Evolutionary conservation across 2,113 vertebrate species (phyloP).

Genomic region (Hiodon alosoides): DNA sequence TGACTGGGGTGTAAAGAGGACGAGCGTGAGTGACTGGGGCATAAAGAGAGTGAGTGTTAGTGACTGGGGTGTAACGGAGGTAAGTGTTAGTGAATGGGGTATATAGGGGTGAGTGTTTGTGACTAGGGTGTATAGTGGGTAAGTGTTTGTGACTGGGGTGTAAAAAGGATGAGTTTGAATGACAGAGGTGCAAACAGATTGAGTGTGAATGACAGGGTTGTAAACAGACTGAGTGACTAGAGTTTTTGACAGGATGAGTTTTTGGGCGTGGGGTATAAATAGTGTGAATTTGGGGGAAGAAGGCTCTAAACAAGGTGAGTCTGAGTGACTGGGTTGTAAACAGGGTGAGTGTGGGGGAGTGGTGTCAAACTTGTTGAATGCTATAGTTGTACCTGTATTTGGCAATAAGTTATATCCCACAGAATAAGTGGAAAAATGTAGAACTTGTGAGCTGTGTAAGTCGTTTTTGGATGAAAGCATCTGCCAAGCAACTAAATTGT

Average conservation of each 20-base stretch:
- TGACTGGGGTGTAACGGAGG: neutral
- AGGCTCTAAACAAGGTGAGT: neutral
- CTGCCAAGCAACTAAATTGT: too few species aligned
- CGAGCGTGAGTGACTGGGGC: too few species aligned
- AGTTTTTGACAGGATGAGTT: neutral
- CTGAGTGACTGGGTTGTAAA: neutral
- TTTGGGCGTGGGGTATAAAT: neutral
- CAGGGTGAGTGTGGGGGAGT: neutral
- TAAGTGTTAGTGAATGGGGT: neutral
- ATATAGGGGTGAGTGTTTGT: neutral
- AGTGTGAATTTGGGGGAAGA: neutral
- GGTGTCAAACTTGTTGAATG: too few species aligned
- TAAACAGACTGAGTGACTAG: neutral
- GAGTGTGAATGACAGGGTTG: too few species aligned
- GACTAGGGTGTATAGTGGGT: neutral
- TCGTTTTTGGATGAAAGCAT: neutral
- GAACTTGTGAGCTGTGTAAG: neutral
- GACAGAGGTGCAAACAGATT: too few species aligned
- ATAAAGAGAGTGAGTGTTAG: conserved; percentile 80
- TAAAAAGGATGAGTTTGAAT: neutral
- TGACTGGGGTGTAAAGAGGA: too few species aligned
- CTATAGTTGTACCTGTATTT: too few species aligned
- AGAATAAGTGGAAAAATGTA: neutral
- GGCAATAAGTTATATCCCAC: neutral
- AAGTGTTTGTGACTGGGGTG: neutral